These are phyloP conservation scores for Gopherus evgoodei DNA, from an alignment of 2,113 vertebrate genomes.

Conservation along the genomic window DNA sequence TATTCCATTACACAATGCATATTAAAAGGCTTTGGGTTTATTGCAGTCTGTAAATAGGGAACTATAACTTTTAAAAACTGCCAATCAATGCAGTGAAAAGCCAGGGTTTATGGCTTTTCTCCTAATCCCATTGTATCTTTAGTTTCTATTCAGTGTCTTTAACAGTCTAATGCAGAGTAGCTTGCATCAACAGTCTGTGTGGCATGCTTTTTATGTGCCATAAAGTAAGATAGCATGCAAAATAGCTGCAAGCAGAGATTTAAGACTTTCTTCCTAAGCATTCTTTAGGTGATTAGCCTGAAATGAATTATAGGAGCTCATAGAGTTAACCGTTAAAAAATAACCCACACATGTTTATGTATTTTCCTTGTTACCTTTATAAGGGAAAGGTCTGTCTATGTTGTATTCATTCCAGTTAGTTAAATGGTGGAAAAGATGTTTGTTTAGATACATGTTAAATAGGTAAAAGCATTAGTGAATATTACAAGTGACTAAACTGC, in stretches of 20 bases:
- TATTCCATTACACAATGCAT: not conserved
- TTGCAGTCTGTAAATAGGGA: slow-evolving; percentile 22
- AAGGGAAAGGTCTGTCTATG: not conserved
- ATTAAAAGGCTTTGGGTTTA: slow-evolving; percentile 29
- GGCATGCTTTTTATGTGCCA: slow-evolving; percentile 9
- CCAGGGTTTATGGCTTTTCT: not conserved
- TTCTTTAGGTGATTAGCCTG: slow-evolving; percentile 54
- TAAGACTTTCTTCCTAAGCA: slow-evolving; percentile 48
- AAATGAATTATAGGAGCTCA: slow-evolving; percentile 51
- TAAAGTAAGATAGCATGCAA: slow-evolving; percentile 1
- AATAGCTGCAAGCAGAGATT: slow-evolving; percentile 27
- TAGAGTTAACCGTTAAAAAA: slow-evolving; percentile 66
- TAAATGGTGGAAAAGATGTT: not conserved
- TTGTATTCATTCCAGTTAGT: not conserved
- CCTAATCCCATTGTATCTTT: not conserved
- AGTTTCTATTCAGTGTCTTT: not conserved
- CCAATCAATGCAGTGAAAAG: not conserved
- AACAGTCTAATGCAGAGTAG: not conserved
- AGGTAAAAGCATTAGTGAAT: not conserved
- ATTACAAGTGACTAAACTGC: not conserved
- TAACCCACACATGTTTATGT: slow-evolving; percentile 27
- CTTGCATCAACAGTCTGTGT: not conserved
- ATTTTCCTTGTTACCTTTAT: slow-evolving; percentile 18
- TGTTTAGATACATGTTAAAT: not conserved
- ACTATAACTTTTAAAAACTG: slow-evolving; percentile 10